Conservation (phyloP, 92 coral and sea anemone genomes). For the Epizoanthus illoricatus region DNA sequence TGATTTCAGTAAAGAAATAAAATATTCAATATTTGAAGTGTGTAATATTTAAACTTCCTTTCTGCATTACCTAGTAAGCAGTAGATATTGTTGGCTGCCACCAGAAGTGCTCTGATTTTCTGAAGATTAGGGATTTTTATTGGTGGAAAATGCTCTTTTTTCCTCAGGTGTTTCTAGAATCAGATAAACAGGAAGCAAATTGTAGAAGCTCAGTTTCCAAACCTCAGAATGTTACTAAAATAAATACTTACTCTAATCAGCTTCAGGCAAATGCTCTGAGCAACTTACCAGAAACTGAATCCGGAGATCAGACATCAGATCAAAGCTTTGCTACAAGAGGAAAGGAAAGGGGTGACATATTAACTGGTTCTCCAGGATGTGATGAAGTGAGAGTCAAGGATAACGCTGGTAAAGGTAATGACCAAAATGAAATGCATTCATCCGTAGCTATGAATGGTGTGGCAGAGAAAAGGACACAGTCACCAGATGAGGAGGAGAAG, state of each 20-base stretch:
- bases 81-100: not conserved
- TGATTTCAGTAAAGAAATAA: not conserved
- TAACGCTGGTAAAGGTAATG: not conserved
- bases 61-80: not conserved
- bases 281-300: not conserved
- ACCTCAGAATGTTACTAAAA: not conserved
- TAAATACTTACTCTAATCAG: not conserved
- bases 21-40: not conserved
- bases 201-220: not conserved
- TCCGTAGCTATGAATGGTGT: conserved; percentile 21
- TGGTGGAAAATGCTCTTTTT: conserved; percentile 19
- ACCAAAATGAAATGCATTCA: conserved; percentile 20
- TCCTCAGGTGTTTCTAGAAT: conserved; percentile 7
- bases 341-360: not conserved
- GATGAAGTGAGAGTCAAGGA: conserved; percentile 20
- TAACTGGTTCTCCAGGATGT: conserved; percentile 17
- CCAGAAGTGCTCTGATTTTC: not conserved
- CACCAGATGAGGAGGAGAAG: not conserved
- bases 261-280: conserved; percentile 6
- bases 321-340: not conserved
- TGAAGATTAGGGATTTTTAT: not conserved
- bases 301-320: not conserved
- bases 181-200: conserved; percentile 1
- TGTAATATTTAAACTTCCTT: not conserved
- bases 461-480: conserved; percentile 22